Conservation (phyloP, 2,113 vertebrate species). For the Prunella fulvescens region DNA sequence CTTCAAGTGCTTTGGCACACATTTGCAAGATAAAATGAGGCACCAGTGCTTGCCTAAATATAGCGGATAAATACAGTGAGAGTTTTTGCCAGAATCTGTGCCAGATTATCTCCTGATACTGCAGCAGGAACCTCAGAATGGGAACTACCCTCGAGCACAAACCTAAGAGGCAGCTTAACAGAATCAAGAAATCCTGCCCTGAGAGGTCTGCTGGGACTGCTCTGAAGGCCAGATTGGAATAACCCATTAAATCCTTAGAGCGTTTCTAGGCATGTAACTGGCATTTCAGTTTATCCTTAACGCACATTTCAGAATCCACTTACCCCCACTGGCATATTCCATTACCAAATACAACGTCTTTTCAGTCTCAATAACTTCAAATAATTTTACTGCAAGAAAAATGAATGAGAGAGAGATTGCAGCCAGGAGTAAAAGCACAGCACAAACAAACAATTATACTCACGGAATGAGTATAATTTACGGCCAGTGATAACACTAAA, state of each 20-base stretch:
- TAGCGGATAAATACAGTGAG: background rate
- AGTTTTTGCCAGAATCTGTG: background rate
- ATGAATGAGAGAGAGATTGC: slow-evolving; percentile 23
- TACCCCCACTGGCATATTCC: slow-evolving; percentile 95
- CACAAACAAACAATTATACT: slow-evolving; percentile 11
- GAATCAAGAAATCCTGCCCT: background rate
- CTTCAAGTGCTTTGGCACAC: background rate
- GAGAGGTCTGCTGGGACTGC: background rate
- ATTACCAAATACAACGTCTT: slow-evolving; percentile 96
- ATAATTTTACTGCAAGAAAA: slow-evolving; percentile 89
- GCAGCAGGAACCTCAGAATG: background rate
- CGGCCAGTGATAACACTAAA: background rate
- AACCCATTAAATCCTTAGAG: background rate
- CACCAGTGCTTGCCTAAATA: background rate
- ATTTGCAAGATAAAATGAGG: background rate
- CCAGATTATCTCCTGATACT: background rate
- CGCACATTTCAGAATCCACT: slow-evolving; percentile 55
- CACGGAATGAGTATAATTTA: background rate
- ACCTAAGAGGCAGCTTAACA: background rate
- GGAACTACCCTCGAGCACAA: background rate
- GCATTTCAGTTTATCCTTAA: background rate
- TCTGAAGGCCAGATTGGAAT: background rate
- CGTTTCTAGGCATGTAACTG: background rate
- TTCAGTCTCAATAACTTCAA: slow-evolving; percentile 97
- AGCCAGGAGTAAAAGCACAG: slow-evolving; percentile 8